Evolutionary conservation across 1,140 invertebrate genomes (phyloP), one percentile per base, ranked within the genome.

Genomic region (Drosophila pectinifera): DNA sequence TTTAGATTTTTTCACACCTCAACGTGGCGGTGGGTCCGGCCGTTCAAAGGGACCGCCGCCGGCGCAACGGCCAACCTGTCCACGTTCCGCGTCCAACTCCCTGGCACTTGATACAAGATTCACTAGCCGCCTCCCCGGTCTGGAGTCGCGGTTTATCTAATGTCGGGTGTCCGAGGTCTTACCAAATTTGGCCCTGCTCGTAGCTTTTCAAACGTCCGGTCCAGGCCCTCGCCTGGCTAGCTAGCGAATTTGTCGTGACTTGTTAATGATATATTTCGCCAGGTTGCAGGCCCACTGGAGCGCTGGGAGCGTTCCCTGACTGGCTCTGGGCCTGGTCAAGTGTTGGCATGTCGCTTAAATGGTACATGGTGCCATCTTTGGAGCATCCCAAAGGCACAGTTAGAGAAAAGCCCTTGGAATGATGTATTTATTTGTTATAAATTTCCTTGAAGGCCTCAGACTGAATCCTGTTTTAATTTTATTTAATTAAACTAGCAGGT

Each of bases 1-100:
- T 89, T 89, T 89, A 89, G 84, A 89, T 89, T 89, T 89, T 74
- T 89, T 89, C 84, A 89, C 84, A 89, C 84, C 84, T 84, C 51
- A 64, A 41, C 68, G 31, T 46, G 67, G 59, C 67, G 84, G 84
- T 80, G 76, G 84, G 84, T 88, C 84, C 62, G 1, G 14, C 38
- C 64, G 76, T 89, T 89, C 85, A 89, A 89, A 88, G 85, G 77
- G 42, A 70, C 84, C 84, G 84, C 85, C 81, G 68, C 36, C 80
- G 68, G 84, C 78, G 61, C 63, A 78, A 75, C 54, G 43, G 56
- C 69, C 76, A 84, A 84, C 80, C 68, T 89, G 83, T 84, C 76
- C 73, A 64, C 70, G 77, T 26, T 26, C 6, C 26, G 26, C 26
- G 26, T 26, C 28, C 28, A 31, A 31, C 28, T 74, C 55, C 70